Evolutionary conservation across 2,113 vertebrate genomes (phyloP).

Genomic region (Mustela lutreola): DNA sequence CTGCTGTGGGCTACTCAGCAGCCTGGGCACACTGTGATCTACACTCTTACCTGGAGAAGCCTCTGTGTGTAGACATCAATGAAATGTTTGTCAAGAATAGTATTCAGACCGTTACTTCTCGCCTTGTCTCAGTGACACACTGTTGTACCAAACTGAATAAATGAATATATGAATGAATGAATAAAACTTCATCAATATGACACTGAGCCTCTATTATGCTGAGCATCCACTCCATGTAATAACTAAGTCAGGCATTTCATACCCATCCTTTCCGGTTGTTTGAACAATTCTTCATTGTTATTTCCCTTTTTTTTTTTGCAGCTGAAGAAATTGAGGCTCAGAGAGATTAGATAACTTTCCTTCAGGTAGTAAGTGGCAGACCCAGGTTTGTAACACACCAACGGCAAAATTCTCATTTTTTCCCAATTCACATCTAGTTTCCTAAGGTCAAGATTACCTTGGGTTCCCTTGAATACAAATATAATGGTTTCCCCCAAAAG

Average conservation of each 20-base stretch:
- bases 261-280: background rate
- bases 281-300: background rate
- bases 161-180: background rate
- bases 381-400: background rate
- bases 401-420: background rate
- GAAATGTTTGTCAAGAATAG: background rate
- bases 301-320: background rate
- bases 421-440: background rate
- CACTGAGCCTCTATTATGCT: background rate
- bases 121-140: background rate
- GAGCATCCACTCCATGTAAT: background rate
- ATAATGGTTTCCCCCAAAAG: background rate
- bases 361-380: background rate
- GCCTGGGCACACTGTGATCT: background rate
- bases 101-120: background rate
- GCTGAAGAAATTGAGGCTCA: background rate
- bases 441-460: background rate
- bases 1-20: background rate
- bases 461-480: background rate
- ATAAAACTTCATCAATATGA: background rate
- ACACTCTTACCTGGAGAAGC: background rate
- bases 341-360: background rate
- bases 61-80: background rate
- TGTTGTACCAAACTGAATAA: background rate
- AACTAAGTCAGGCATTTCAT: background rate